These are phyloP conservation scores for Andrena minutula DNA, from an alignment of 2,888 invertebrate species.

Conservation along the genomic window DNA sequence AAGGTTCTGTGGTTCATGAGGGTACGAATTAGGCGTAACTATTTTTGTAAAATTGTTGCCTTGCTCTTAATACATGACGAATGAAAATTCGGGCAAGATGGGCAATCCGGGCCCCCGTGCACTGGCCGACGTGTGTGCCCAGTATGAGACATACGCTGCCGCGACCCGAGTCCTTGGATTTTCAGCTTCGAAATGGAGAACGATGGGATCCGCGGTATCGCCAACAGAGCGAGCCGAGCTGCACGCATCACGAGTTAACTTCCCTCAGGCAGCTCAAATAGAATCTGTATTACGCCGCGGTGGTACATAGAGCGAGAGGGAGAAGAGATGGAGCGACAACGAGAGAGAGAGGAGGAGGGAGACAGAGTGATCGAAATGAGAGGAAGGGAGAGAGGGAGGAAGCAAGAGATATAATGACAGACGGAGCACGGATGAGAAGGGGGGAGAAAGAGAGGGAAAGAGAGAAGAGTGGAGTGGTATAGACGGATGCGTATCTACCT, in stretches of 20 bases:
- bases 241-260: conserved; percentile 83
- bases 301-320: conserved; percentile 74
- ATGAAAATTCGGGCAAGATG: no score
- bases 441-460: conserved; percentile 24
- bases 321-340: conserved; percentile 35
- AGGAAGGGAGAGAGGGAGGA: conserved; percentile 26
- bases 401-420: conserved; percentile 33
- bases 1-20: no score
- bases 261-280: conserved; percentile 84
- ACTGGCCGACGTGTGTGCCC: no score
- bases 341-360: conserved; percentile 15
- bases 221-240: conserved; percentile 73
- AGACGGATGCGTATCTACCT: conserved; percentile 77
- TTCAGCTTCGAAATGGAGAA: conserved; percentile 70
- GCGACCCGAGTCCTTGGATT: conserved; percentile 50
- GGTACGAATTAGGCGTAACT: no score
- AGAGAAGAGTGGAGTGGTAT: conserved; percentile 52
- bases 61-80: no score
- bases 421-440: conserved; percentile 8
- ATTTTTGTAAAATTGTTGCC: no score
- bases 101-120: no score
- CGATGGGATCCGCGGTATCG: conserved; percentile 70
- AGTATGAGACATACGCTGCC: no score
- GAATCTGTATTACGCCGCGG: conserved; percentile 83
- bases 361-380: conserved; percentile 59